phyloP scores from a whole-genome alignment of 2,888 invertebrate species.

The Opisthograptis luteolata region DNA sequence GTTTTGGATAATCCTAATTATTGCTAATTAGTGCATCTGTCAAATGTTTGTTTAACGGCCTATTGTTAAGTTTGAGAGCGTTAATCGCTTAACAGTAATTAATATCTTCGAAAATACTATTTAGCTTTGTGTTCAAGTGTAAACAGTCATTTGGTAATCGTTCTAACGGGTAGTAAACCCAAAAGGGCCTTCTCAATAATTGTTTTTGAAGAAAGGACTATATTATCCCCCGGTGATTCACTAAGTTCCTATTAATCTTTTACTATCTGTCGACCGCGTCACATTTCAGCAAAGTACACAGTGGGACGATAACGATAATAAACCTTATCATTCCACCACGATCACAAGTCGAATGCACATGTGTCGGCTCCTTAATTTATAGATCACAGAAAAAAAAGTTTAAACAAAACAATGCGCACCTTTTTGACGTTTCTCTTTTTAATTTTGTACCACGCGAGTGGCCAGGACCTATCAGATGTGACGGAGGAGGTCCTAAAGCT shows the following conservation, averaged over 20 bases:
- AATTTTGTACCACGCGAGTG: constrained; percentile 49
- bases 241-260: constrained; percentile 45
- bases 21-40: neutral
- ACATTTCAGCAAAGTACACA: constrained; percentile 73
- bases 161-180: too few species aligned
- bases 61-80: constrained; percentile 4
- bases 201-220: constrained; percentile 7
- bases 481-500: constrained; percentile 49
- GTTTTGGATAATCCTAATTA: neutral
- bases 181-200: too few species aligned
- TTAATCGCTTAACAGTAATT: neutral
- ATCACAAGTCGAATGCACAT: constrained; percentile 61
- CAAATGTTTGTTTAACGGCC: constrained; percentile 6
- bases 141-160: neutral
- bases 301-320: constrained; percentile 65
- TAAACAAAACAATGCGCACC: constrained; percentile 57
- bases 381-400: constrained; percentile 32
- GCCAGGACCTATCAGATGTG: constrained; percentile 51
- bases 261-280: constrained; percentile 61
- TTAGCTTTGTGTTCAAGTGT: neutral
- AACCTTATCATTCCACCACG: constrained; percentile 73
- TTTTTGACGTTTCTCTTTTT: constrained; percentile 61
- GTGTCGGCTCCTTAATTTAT: constrained; percentile 43
- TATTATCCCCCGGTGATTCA: constrained; percentile 40
- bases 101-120: neutral